Evolutionary conservation across 2,113 vertebrate genomes (phyloP).

Genomic region (Chlorodrepanis virens): DNA sequence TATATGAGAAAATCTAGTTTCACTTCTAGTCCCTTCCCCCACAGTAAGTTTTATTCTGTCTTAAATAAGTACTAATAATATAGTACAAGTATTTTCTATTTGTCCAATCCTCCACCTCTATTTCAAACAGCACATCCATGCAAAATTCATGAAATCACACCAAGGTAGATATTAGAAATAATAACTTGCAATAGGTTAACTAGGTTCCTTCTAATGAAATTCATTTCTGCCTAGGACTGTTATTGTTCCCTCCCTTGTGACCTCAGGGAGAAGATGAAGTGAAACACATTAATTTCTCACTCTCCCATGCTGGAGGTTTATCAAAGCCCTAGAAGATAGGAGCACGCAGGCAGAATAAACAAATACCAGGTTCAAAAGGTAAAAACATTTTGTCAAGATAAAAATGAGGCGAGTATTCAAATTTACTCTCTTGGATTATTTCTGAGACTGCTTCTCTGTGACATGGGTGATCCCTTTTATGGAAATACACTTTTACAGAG

Average conservation of each 20-base stretch:
- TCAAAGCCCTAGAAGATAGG: conserved; percentile 21
- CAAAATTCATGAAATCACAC: not conserved
- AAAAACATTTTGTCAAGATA: conserved; percentile 45
- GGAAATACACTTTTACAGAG: not conserved
- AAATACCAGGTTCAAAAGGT: conserved; percentile 35
- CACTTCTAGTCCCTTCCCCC: not conserved
- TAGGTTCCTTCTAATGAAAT: conserved; percentile 31
- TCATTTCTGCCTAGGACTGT: conserved; percentile 21
- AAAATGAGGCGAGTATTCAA: conserved; percentile 42
- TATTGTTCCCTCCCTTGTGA: conserved; percentile 21
- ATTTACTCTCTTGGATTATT: conserved; percentile 32
- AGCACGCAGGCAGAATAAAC: not conserved
- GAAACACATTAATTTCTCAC: conserved; percentile 40
- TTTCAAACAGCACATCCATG: not conserved
- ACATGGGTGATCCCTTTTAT: not conserved
- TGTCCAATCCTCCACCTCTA: not conserved
- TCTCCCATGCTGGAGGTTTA: conserved; percentile 24
- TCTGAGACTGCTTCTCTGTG: not conserved
- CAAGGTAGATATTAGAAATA: conserved; percentile 18
- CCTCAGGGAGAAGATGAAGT: conserved; percentile 35
- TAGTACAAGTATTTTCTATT: not conserved
- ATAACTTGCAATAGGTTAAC: conserved; percentile 33
- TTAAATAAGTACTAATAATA: not conserved
- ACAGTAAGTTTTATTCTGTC: not conserved
- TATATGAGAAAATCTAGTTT: not conserved